Evolutionary conservation across 2,113 vertebrate species (phyloP), one percentile per base, ranked within the genome.

Genomic region (Dendropsophus ebraccatus): DNA sequence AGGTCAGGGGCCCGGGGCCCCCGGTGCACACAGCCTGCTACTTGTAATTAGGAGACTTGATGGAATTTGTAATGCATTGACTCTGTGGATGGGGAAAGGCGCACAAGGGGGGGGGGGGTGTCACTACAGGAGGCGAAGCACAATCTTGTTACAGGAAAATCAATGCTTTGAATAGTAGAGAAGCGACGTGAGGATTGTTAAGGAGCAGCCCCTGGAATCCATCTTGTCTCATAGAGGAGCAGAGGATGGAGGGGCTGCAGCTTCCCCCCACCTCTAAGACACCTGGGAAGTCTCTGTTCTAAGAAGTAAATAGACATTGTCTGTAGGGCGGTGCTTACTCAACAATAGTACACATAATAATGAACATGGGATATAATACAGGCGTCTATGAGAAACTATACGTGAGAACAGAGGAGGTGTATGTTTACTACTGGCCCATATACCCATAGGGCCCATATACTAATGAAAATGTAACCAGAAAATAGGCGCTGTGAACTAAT

Each of bases 41-140:
- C 65, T 54, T 73, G 23, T 73, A 83, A 83, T 73, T 73, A 83
- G 30, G 81, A 45, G n/a, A 50, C 41, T 1, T 41, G 12, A 58
- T 80, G 32, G 54, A 60, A 80, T 60, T 60, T 80, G 49, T 25
- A 25, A 60, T 23, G 50, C 19, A 35, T 21, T 56, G 7, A n/a
- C 47, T 28, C 25, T 19, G n/a, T n/a, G n/a, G n/a, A n/a, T n/a
- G n/a, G n/a, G n/a, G n/a, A n/a, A n/a, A n/a, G n/a, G n/a, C n/a
- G 72, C 9, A 7, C 10, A 5, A 7, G 73, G 23, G 41, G 73
- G 16, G 47, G 45, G 45, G 28, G 65, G 0, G 14, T 9, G 67
- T 6, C 0, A 25, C 37, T 73, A 73, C 21, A 25, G 11, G 70
- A 4, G 21, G 45, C 12, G 21, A 73, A 45, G 23, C 35, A 19